phyloP scores from a whole-genome alignment of 1,140 invertebrate genomes.

The Homalodisca vitripennis region DNA sequence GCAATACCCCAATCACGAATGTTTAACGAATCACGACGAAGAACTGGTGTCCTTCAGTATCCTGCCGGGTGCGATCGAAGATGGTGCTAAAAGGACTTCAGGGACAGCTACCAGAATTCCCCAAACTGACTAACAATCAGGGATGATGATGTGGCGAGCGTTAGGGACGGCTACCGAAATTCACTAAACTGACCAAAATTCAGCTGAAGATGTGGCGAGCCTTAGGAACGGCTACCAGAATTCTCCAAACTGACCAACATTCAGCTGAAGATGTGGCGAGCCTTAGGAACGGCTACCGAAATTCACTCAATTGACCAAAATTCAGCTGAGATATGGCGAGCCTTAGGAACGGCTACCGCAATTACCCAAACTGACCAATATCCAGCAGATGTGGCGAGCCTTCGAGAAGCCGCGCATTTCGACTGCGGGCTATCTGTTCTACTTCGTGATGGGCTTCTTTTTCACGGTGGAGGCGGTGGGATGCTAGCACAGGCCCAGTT shows the following conservation, averaged over 20 bases:
- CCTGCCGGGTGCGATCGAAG: conserved; percentile 97
- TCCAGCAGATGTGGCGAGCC: conserved; percentile 93
- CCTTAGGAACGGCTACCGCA: conserved; percentile 86
- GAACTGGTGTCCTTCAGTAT: conserved; percentile 99
- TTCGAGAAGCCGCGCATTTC: conserved; percentile 99
- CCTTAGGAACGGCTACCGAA: conserved; percentile 86
- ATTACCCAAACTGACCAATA: conserved; percentile 81
- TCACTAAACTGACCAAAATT: conserved; percentile 82
- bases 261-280: conserved; percentile 98
- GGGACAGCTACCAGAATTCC: conserved; percentile 97
- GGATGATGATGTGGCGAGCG: too few relatives aligned
- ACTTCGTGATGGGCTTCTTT: conserved; percentile 99
- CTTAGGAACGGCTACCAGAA: conserved; percentile 87
- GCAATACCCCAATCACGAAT: conserved; percentile 99
- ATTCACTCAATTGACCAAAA: conserved; percentile 81
- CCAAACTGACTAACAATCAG: conserved; percentile 97
- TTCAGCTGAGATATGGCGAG: conserved; percentile 96
- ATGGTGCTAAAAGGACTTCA: conserved; percentile 99
- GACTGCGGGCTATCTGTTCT: conserved; percentile 97
- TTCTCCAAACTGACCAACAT: conserved; percentile 82
- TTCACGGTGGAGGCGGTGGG: conserved; percentile 99
- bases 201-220: too few relatives aligned
- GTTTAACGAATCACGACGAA: conserved; percentile 97
- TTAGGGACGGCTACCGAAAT: conserved; percentile 84
- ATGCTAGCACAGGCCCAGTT: conserved; percentile 79